Conservation (phyloP, 2,888 invertebrate species). For the Muschampia plurimacula region DNA sequence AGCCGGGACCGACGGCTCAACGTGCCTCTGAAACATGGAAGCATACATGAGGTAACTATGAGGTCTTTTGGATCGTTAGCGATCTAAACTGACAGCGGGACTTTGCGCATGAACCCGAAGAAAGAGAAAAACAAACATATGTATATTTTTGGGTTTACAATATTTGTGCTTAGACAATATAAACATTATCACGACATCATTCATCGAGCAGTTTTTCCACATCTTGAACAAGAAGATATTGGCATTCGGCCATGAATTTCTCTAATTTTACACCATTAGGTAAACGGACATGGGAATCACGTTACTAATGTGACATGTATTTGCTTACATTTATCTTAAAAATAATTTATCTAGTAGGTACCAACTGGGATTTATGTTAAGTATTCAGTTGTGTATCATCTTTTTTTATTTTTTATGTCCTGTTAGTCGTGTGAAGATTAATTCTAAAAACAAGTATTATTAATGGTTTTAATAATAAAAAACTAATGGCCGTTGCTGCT, state of each 20-base stretch:
- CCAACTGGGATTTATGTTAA: neutral
- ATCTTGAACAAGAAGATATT: conserved; percentile 25
- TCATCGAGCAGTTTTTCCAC: conserved; percentile 26
- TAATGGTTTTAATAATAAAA: no score
- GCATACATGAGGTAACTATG: no score
- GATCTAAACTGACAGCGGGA: no score
- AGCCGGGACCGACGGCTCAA: no score
- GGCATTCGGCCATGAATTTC: conserved; percentile 43
- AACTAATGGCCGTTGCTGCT: no score
- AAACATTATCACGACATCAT: neutral
- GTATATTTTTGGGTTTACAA: neutral
- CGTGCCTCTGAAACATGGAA: no score
- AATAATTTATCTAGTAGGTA: neutral
- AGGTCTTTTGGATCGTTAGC: no score
- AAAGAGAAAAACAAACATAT: neutral
- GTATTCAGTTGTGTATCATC: no score
- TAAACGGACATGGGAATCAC: conserved; percentile 35
- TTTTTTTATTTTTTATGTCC: no score
- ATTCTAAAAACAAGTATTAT: no score
- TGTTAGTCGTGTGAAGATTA: no score
- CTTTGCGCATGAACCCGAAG: no score
- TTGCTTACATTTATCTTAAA: neutral
- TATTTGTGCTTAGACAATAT: neutral
- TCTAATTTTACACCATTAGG: conserved; percentile 38
- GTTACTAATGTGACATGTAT: conserved; percentile 14